These are phyloP conservation scores for Tretioscincus oriximinensis DNA, from an alignment of 2,113 vertebrate genomes.

Conservation along the genomic window DNA sequence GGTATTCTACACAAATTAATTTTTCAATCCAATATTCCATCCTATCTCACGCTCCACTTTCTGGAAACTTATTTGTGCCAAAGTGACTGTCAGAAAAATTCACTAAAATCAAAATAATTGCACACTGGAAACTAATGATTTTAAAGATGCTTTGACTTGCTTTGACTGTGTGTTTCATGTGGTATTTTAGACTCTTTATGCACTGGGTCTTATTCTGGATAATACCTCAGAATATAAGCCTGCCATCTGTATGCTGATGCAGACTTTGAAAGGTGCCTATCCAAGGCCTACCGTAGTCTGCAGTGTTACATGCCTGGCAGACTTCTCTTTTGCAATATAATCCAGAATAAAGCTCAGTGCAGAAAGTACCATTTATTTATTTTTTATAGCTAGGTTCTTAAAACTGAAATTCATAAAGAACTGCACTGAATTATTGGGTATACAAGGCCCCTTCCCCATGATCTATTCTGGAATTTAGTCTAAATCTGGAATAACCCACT, in stretches of 20 bases:
- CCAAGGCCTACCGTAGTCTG: too few species aligned
- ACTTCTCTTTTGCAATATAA: too few species aligned
- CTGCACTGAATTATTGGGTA: not conserved
- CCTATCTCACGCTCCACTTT: not conserved
- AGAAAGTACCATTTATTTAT: too few species aligned
- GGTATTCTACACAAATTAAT: constrained; percentile 29
- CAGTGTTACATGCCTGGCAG: too few species aligned
- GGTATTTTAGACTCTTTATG: not conserved
- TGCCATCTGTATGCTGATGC: too few species aligned
- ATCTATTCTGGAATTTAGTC: too few species aligned
- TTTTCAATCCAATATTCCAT: not conserved
- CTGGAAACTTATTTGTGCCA: not conserved
- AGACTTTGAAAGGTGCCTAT: too few species aligned
- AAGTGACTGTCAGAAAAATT: not conserved
- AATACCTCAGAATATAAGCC: too few species aligned
- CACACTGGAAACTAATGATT: not conserved
- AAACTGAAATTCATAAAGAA: not conserved
- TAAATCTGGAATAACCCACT: too few species aligned
- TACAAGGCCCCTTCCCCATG: too few species aligned
- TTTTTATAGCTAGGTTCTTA: not conserved
- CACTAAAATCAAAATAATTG: not conserved
- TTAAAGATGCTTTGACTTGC: not conserved
- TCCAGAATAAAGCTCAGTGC: too few species aligned
- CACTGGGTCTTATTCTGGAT: too few species aligned
- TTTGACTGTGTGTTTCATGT: not conserved